Conservation (phyloP, 2,888 invertebrate species). For the Aleiodes alternator region DNA sequence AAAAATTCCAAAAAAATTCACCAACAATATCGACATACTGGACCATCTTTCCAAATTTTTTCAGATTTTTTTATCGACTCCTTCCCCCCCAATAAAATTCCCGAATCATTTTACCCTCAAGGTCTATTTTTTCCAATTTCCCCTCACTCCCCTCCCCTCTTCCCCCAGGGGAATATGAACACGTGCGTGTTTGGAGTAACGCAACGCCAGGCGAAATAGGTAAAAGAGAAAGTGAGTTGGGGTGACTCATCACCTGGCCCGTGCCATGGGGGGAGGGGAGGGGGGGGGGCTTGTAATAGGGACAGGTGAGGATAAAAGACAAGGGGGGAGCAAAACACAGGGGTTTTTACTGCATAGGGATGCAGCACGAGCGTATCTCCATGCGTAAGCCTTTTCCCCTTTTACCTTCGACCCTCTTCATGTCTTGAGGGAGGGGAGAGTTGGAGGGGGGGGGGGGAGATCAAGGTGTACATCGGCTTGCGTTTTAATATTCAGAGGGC, state of each 20-base stretch:
- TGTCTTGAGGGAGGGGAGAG: not conserved
- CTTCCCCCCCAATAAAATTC: too few species aligned
- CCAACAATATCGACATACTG: too few species aligned
- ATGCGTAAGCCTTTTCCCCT: not conserved
- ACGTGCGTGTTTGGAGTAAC: constrained; percentile 55
- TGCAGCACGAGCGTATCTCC: too few species aligned
- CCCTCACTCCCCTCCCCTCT: too few species aligned
- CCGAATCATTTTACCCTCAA: too few species aligned
- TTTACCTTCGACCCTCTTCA: not conserved
- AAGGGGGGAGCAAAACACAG: constrained; percentile 40
- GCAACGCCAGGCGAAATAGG: constrained; percentile 18
- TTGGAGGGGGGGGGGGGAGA: constrained; percentile 2
- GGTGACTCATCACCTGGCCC: constrained; percentile 74
- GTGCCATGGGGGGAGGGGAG: constrained; percentile 46
- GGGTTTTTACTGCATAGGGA: constrained; percentile 4
- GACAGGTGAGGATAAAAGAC: constrained; percentile 64
- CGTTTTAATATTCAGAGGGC: too few species aligned
- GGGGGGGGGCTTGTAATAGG: constrained; percentile 44
- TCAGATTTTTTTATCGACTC: too few species aligned
- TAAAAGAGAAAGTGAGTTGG: constrained; percentile 53
- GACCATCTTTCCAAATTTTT: too few species aligned
- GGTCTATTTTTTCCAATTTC: too few species aligned
- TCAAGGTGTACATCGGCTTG: constrained; percentile 22
- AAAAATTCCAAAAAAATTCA: too few species aligned
- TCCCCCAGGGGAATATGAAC: constrained; percentile 9